Evolutionary conservation across 2,113 vertebrate species (phyloP), one percentile per base, ranked within the genome.

Genomic region (Boulengeromyrus knoepffleri): DNA sequence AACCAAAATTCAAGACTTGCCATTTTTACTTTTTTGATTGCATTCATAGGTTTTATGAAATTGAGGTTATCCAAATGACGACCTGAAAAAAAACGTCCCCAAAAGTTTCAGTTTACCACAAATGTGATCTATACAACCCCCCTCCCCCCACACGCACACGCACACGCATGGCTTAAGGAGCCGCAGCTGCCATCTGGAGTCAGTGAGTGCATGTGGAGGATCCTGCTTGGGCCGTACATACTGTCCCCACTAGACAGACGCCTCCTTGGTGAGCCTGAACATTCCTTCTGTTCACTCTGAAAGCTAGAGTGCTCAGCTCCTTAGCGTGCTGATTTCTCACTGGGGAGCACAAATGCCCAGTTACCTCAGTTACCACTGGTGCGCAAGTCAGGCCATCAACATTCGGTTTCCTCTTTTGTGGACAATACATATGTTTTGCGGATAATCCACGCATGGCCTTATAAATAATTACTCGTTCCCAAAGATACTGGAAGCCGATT

Each of bases 281-380:
- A n/a, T 52, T 88, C 70, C 53, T 85, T 66, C 80, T 62, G 89
- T 91, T 90, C 92, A 45, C 91, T 87, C 89, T 92, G 77, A 36
- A 86, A 47, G 50, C 50, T 85, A 83, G 88, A 24, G 13, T 24
- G 9, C 52, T 56, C 84, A 42, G 9, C 74, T 87, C 3, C 31
- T 36, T 90, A 66, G 89, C 50, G n/a, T 56, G 17, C 36, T 89
- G 36, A n/a, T 52, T 56, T 47, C 31, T 85, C 52, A 56, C 17
- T 10, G 19, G 42, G 46, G 84, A 15, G 84, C 45, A 86, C 21
- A 87, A 15, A 52, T n/a, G 46, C 27, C 13, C 21, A 27, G 27
- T 19, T 53, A 87, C 15, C 13, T 56, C 47, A 17, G 24, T 2
- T 5, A 15, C 31, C 31, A 85, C 42, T 24, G 42, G 6, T 45